Evolutionary conservation across 2,113 vertebrate genomes (phyloP).

Genomic region (Dipodomys merriami): DNA sequence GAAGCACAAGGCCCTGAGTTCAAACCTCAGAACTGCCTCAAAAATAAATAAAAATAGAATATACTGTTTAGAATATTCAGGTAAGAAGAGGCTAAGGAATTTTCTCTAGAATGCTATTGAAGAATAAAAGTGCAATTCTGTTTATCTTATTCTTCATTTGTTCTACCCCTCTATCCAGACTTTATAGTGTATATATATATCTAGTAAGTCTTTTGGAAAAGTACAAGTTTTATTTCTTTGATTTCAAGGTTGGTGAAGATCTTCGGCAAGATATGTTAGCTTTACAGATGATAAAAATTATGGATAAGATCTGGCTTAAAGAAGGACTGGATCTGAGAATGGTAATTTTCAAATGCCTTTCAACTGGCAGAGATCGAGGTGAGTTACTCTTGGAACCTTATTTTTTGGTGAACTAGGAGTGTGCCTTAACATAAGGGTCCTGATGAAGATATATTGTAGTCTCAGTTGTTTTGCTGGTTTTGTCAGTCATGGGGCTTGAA

Average conservation of each 20-base stretch:
- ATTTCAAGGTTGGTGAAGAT: constrained; percentile 95
- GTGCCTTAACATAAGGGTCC: not conserved
- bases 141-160: not conserved
- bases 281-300: constrained; percentile 99
- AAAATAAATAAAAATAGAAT: constrained; percentile 26
- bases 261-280: constrained; percentile 99
- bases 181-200: not conserved
- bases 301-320: constrained; percentile 99
- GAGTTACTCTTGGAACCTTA: constrained; percentile 26
- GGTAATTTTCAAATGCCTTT: constrained; percentile 98
- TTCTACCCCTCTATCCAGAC: rapidly evolving
- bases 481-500: too few species aligned
- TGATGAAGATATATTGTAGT: not conserved
- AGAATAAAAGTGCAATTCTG: constrained; percentile 17
- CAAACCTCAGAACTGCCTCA: not conserved
- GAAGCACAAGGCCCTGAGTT: not conserved
- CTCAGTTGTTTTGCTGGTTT: not conserved
- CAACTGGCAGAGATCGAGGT: constrained; percentile 98
- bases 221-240: constrained; percentile 27
- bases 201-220: constrained; percentile 45
- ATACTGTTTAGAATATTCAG: not conserved
- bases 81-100: not conserved
- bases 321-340: constrained; percentile 98
- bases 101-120: constrained; percentile 16
- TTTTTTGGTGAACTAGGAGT: not conserved